phyloP scores from a whole-genome alignment of 2,113 vertebrate genomes.

The Nanorana parkeri region DNA sequence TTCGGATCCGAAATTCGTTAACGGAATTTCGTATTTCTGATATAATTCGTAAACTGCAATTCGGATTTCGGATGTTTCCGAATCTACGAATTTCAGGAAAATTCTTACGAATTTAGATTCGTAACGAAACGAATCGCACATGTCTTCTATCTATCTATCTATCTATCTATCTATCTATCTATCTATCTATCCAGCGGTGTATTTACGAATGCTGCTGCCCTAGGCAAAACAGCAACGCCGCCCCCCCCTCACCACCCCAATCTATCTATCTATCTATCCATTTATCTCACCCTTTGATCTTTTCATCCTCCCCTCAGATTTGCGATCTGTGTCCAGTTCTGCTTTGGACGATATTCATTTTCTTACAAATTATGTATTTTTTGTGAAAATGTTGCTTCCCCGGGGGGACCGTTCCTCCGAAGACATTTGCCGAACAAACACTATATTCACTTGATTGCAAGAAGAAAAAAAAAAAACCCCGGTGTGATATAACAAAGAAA shows the following conservation, averaged over 20 bases:
- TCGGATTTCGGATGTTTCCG: no score
- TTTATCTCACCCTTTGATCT: background rate
- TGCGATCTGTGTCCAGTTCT: background rate
- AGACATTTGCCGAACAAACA: slow-evolving; percentile 47
- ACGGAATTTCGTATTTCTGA: no score
- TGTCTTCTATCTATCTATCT: background rate
- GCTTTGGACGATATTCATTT: slow-evolving; percentile 1
- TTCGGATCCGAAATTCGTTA: no score
- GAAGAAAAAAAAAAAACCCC: background rate
- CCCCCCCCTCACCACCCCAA: no score
- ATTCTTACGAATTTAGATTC: no score
- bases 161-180: background rate
- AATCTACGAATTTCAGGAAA: no score
- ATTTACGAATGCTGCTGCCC: no score
- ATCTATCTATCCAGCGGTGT: background rate
- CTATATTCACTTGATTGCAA: slow-evolving; percentile 28
- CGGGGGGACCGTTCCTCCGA: background rate
- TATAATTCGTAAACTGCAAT: no score
- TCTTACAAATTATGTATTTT: slow-evolving; percentile 3
- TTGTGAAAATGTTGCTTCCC: slow-evolving; percentile 12
- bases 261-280: background rate
- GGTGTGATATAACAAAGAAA: background rate
- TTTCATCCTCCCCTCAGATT: background rate
- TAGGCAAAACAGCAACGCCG: no score
- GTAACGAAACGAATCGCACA: no score